Base-by-base conservation (phyloP, 1,140 invertebrate species). In the Drosophila trapezifrons region DNA sequence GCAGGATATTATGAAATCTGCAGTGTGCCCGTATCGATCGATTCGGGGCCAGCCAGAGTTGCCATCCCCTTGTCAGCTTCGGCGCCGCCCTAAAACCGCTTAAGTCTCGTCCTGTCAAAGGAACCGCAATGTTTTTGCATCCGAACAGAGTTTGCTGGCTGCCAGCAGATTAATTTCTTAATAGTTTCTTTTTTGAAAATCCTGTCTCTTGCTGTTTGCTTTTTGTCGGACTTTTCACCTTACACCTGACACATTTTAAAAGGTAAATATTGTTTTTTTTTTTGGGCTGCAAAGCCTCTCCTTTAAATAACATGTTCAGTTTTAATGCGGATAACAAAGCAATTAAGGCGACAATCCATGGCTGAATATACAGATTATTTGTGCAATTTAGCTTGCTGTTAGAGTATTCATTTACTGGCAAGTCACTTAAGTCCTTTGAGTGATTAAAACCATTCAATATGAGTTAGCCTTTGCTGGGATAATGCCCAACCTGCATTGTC, bases 1-100 rank as follows among this genome's bases (percentile, higher is more conserved):
- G 52, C 46, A 76, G 73, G 73, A 76, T 76, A 75, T 76, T 75
- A 51, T 57, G 71, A 65, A 52, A 52, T 54, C 60, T 58, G 51
- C 69, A 58, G 43, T 54, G 40, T 27, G 9, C 12, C 12, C 13
- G 40, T 17, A 70, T 71, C 49, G 64, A 71, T 71, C 32, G 42
- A 18, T 35, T 54, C 18, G 29, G 4, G 1, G 1, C 35, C 35
- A 5, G 27, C 47, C 37, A 37, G 42, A 29, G 57, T 40, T 29
- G 32, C 22, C 32, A 20, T 22, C 35, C 52, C 13, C 18, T 22
- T 37, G 51, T 55, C 18, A 22, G 43, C 17, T 17, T 20, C 42
- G 8, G 9, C 25, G 25, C 25, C 35, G 4, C 56, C 56, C 56
- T 32, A 40, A 69, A 69, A 51, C 59, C 43, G 64, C 64, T 45